Conservation (phyloP, 2,888 invertebrate species). For the Drosophila mimetica region DNA sequence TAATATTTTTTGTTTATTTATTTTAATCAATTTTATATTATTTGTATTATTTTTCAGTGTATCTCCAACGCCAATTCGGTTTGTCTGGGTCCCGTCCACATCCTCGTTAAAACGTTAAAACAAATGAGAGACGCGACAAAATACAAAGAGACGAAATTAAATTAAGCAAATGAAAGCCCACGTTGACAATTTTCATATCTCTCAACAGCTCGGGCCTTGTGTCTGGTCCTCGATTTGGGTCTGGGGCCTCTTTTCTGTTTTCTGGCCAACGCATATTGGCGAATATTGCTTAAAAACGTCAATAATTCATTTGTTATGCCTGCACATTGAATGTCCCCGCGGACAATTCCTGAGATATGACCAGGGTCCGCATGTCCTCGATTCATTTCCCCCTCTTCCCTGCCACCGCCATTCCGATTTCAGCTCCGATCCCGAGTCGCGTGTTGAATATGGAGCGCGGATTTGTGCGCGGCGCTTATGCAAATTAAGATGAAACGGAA, state of each 20-base stretch:
- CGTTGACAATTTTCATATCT: slow-evolving; percentile 81
- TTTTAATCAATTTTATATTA: too few relatives aligned
- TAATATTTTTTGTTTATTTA: too few relatives aligned
- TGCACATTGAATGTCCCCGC: slow-evolving; percentile 83
- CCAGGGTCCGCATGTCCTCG: slow-evolving; percentile 5
- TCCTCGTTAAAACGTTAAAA: slow-evolving; percentile 50
- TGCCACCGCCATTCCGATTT: not conserved
- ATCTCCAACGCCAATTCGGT: slow-evolving; percentile 16
- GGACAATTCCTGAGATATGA: slow-evolving; percentile 77
- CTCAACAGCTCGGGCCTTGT: slow-evolving; percentile 25
- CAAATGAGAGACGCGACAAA: slow-evolving; percentile 50
- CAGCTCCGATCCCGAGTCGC: slow-evolving; percentile 39
- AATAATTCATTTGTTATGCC: slow-evolving; percentile 85
- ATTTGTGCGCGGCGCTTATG: slow-evolving; percentile 70
- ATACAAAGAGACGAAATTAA: slow-evolving; percentile 75
- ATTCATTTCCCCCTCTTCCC: not conserved
- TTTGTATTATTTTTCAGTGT: too few relatives aligned
- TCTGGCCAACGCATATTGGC: slow-evolving; percentile 76
- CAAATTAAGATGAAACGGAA: slow-evolving; percentile 67
- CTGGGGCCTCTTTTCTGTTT: slow-evolving; percentile 3
- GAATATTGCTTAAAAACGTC: slow-evolving; percentile 84
- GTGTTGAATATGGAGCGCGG: slow-evolving; percentile 75
- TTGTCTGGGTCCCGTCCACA: slow-evolving; percentile 36
- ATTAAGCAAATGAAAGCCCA: slow-evolving; percentile 81
- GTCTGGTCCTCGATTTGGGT: slow-evolving; percentile 38